Conservation (phyloP, 2,888 invertebrate genomes). For the Brachyptera putata region DNA sequence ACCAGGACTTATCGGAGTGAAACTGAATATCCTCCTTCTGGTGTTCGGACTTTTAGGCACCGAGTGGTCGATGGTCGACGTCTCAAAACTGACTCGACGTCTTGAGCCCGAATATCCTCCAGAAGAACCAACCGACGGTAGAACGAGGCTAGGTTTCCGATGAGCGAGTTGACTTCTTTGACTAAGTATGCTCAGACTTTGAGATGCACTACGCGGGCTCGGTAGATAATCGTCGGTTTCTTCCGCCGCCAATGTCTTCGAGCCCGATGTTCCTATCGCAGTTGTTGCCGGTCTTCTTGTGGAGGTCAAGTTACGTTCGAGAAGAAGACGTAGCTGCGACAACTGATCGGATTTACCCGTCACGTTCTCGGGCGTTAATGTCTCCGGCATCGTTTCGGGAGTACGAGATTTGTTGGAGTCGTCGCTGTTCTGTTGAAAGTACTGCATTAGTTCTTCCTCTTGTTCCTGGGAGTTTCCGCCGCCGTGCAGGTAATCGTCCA, state of each 20-base stretch:
- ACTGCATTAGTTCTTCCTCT: slow-evolving; percentile 79
- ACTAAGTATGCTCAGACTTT: slow-evolving; percentile 24
- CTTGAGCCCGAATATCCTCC: slow-evolving; percentile 38
- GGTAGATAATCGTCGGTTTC: neutral
- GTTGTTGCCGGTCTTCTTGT: slow-evolving; percentile 2
- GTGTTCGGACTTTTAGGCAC: slow-evolving; percentile 74
- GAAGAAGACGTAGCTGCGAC: slow-evolving; percentile 66
- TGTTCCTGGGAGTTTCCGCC: slow-evolving; percentile 73
- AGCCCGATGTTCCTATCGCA: neutral
- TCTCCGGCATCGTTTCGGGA: neutral
- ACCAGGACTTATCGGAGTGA: slow-evolving; percentile 81
- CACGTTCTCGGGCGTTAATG: slow-evolving; percentile 14
- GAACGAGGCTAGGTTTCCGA: slow-evolving; percentile 37
- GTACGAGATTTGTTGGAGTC: too few relatives aligned
- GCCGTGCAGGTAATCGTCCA: slow-evolving; percentile 75
- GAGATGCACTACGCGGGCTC: slow-evolving; percentile 10
- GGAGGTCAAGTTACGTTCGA: slow-evolving; percentile 60
- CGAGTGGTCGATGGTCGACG: slow-evolving; percentile 39
- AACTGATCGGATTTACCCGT: slow-evolving; percentile 57
- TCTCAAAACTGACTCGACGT: slow-evolving; percentile 57
- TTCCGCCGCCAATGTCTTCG: neutral
- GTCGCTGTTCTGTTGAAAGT: slow-evolving; percentile 58
- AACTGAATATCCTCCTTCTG: slow-evolving; percentile 74
- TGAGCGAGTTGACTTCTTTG: slow-evolving; percentile 22
- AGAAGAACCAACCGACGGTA: neutral